Evolutionary conservation across 1,140 invertebrate species (phyloP), one percentile per base, ranked within the genome.

Genomic region (Frieseomelitta varia): DNA sequence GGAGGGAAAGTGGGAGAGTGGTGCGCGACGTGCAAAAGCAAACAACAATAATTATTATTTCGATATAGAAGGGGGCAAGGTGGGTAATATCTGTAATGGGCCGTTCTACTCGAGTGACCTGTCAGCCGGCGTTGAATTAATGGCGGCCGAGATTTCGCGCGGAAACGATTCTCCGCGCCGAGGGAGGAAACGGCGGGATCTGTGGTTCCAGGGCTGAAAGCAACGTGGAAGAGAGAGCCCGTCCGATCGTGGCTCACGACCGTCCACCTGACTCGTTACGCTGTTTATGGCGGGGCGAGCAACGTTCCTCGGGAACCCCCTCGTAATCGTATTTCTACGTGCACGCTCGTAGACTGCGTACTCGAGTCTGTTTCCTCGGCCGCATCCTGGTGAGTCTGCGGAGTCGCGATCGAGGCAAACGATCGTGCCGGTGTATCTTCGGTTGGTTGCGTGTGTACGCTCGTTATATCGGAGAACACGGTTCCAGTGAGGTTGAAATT

Each of bases 31-130:
- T n/a, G 56, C 74, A 76, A 94, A 94, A 93, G 93, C 93, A 94
- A 94, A 94, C 93, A 94, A 94, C 93, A 94, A 94, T 93, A 94
- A 94, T 94, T 93, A 94, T 94, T 94, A 94, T 94, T 68, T 93
- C 92, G 93, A 93, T 93, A 91, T 93, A 91, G 91, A 61, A 51
- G 63, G 61, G 85, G 87, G 68, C 87, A 88, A 30, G n/a, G n/a
- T 30, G 30, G 79, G 85, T 92, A 92, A 93, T 94, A 93, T 94
- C 92, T 92, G 91, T 93, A 93, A 94, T 94, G 92, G 92, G 92
- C 87, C 89, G 92, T 93, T 93, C 93, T 93, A 93, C 92, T 92
- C 92, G 92, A 93, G 92, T 93, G 92, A 94, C 93, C 93, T 93
- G 93, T 93, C 93, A 90, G 92, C 87, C 85, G 89, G 34, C 34